Percentiles rank a stretch among this genome's conserved stretches.
Conservation (phyloP, 2,888 invertebrate species). For the Ichneumoninae sp. region DNA sequence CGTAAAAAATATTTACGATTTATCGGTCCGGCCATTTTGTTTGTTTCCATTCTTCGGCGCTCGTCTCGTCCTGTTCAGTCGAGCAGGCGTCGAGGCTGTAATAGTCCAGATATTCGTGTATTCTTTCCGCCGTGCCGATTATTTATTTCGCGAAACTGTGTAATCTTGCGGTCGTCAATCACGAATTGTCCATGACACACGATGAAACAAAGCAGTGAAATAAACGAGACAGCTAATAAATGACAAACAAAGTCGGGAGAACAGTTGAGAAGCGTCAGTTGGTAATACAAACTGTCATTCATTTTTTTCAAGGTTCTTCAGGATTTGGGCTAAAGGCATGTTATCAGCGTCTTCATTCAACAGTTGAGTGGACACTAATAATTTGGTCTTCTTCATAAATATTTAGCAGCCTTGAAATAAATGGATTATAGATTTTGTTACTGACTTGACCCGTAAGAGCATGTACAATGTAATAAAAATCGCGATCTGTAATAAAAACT, state of each 20-base stretch:
- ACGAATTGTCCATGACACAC: conserved; percentile 4
- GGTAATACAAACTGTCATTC: too few species aligned
- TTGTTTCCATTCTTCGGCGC: background rate
- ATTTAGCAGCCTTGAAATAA: too few species aligned
- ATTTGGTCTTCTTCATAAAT: too few species aligned
- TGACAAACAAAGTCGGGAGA: conserved; percentile 23
- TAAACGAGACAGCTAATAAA: conserved; percentile 32
- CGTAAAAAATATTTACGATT: conserved; percentile 51
- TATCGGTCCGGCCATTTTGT: conserved; percentile 46
- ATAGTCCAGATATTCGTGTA: background rate
- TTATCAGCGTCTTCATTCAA: too few species aligned
- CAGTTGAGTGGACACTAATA: too few species aligned
- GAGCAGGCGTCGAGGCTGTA: background rate
- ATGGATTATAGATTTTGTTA: too few species aligned
- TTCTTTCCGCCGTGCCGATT: background rate
- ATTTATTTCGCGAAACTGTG: conserved; percentile 13
- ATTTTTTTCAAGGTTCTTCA: too few species aligned
- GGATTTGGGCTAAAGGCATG: too few species aligned
- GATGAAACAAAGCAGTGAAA: conserved; percentile 27
- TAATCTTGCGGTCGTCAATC: background rate
- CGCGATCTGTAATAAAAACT: too few species aligned
- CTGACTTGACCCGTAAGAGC: too few species aligned
- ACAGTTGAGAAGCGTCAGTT: background rate
- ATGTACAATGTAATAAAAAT: too few species aligned
- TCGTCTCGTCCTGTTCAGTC: background rate